Percentiles rank a stretch among this genome's conserved stretches.
Evolutionary conservation across 2,797 vertebrate genomes (phyloP).

Genomic region (Gephyroberyx darwinii): DNA sequence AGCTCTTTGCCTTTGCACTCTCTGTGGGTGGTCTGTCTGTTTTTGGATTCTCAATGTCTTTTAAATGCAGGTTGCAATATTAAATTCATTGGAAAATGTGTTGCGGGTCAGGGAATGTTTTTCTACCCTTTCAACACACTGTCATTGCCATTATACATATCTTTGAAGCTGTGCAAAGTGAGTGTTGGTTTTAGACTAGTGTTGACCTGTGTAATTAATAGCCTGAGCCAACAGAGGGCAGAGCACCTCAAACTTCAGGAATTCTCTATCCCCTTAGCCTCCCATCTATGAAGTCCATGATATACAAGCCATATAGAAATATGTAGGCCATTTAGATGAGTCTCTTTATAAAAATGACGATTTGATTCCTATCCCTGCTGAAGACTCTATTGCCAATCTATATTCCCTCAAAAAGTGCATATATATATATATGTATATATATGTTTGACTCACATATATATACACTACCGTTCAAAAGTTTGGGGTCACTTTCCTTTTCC

Average conservation of each 20-base stretch:
- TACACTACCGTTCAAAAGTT: too few species aligned
- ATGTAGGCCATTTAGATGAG: too few species aligned
- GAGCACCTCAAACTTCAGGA: constrained; percentile 15
- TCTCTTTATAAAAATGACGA: too few species aligned
- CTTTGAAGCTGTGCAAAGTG: not conserved
- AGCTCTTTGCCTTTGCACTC: constrained; percentile 62
- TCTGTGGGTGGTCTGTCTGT: constrained; percentile 56
- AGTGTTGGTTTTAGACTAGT: not conserved
- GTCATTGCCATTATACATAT: not conserved
- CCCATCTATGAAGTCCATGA: too few species aligned
- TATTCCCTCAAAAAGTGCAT: too few species aligned
- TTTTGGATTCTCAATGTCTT: constrained; percentile 68
- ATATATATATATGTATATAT: too few species aligned
- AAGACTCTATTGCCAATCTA: too few species aligned
- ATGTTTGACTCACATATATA: too few species aligned
- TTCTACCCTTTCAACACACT: constrained; percentile 3
- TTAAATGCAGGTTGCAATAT: constrained; percentile 75
- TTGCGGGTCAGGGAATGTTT: constrained; percentile 18
- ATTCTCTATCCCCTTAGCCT: too few species aligned
- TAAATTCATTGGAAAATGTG: constrained; percentile 67
- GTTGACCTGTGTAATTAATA: not conserved
- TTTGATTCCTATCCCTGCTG: too few species aligned
- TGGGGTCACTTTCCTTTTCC: too few species aligned
- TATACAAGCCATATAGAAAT: too few species aligned
- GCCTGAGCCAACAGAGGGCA: constrained; percentile 55